Percentiles rank a stretch among this genome's conserved stretches.
These are phyloP conservation scores for Chaetorhynchus papuensis DNA, from an alignment of 2,113 vertebrate genomes.

Conservation along the genomic window DNA sequence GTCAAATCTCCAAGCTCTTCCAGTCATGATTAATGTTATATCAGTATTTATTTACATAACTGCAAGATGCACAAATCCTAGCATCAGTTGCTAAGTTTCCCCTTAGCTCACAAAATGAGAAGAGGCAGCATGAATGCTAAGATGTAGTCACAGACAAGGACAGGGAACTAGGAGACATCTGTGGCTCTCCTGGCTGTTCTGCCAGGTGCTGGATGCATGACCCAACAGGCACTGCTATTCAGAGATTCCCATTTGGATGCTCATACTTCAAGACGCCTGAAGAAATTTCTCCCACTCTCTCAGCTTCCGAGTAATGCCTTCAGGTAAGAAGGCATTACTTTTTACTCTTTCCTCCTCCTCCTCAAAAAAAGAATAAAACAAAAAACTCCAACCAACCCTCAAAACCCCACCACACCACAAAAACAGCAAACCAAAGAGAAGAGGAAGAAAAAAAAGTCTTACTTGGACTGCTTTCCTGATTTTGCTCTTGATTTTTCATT, in stretches of 20 bases:
- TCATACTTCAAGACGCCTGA: not conserved
- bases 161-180: not conserved
- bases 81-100: not conserved
- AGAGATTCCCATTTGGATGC: not conserved
- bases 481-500: slow-evolving; percentile 63
- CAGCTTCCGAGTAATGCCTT: not conserved
- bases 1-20: not conserved
- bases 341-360: not conserved
- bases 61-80: not conserved
- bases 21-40: not conserved
- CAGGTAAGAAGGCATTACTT: not conserved
- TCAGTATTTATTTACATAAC: not conserved
- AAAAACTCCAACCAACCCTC: not conserved
- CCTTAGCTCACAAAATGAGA: not conserved
- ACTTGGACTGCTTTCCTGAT: slow-evolving; percentile 57
- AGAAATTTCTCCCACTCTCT: not conserved
- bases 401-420: not conserved
- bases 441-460: not conserved
- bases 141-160: not conserved
- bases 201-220: not conserved
- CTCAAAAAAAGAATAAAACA: not conserved
- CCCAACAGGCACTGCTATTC: not conserved
- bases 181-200: not conserved
- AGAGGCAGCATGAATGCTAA: not conserved
- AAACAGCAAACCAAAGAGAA: not conserved